These are phyloP conservation scores for Apis laboriosa DNA, from an alignment of 1,140 invertebrate species.

Conservation along the genomic window DNA sequence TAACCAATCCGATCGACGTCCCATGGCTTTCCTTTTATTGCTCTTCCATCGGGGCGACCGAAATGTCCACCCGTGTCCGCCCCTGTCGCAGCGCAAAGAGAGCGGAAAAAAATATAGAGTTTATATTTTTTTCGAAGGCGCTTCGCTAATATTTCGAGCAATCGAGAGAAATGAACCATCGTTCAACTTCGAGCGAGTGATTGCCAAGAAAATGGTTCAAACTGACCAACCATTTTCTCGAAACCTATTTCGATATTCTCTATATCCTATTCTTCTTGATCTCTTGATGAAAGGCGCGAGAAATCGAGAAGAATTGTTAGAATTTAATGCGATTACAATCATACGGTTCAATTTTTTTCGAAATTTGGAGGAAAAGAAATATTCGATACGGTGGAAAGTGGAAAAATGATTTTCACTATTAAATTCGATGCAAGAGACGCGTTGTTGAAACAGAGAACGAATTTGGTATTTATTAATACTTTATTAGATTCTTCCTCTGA, in stretches of 20 bases:
- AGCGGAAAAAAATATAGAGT: not conserved
- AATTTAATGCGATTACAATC: no score
- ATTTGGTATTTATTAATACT: no score
- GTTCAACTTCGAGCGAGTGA: not conserved
- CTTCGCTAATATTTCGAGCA: not conserved
- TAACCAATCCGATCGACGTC: not conserved
- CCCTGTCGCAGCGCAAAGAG: not conserved
- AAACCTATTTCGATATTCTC: not conserved
- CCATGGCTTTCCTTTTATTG: not conserved
- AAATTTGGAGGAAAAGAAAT: no score
- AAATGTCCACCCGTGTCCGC: constrained; percentile 7
- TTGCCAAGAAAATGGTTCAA: not conserved
- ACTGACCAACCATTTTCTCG: not conserved
- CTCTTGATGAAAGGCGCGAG: no score
- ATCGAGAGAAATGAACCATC: constrained; percentile 20
- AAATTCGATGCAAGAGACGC: no score
- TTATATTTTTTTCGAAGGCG: not conserved
- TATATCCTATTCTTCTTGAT: not conserved
- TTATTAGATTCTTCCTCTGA: no score
- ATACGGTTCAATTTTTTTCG: no score
- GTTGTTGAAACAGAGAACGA: no score
- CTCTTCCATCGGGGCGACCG: not conserved
- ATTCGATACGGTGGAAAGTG: no score
- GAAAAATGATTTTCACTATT: no score
- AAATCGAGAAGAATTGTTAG: no score